A percentile compares a stretch with the other conserved stretches of the same genome.
phyloP scores from a whole-genome alignment of 2,797 vertebrate species.

The Buceros bicornis region DNA sequence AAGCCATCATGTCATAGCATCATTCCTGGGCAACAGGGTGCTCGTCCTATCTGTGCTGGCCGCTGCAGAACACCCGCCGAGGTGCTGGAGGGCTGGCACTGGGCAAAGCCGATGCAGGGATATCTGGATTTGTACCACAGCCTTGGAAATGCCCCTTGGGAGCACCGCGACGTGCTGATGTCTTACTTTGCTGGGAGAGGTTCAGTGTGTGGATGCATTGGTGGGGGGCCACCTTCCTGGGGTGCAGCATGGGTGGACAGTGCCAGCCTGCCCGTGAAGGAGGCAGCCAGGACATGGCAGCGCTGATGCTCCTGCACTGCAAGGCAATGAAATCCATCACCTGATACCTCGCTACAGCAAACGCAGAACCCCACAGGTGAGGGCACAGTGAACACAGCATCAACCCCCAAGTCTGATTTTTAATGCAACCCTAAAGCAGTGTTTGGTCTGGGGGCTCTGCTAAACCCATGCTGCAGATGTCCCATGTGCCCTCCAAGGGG shows the following conservation, averaged over 20 bases:
- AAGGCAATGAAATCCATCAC: background rate
- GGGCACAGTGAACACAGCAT: background rate
- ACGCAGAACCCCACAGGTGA: too few relatives aligned
- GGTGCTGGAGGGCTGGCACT: background rate
- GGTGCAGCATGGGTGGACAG: too few relatives aligned
- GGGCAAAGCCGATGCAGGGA: too few relatives aligned
- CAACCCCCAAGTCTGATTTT: background rate
- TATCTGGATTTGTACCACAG: background rate
- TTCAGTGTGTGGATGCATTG: too few relatives aligned
- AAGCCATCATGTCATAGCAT: background rate
- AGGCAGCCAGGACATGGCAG: too few relatives aligned
- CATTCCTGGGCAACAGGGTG: background rate
- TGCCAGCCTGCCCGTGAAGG: too few relatives aligned
- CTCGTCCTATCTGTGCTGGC: background rate
- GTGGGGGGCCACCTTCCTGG: too few relatives aligned
- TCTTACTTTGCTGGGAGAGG: too few relatives aligned
- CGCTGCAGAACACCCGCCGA: background rate
- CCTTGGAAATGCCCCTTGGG: background rate
- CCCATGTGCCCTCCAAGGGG: rapidly evolving
- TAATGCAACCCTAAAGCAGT: background rate
- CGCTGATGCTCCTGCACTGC: background rate
- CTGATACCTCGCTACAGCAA: background rate
- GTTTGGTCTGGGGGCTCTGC: background rate
- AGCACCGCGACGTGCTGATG: background rate
- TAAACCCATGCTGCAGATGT: rapidly evolving